A percentile compares a stretch with the other conserved stretches of the same genome.
Conservation (phyloP, 2,797 vertebrate species). For the Eptatretus atami region DNA sequence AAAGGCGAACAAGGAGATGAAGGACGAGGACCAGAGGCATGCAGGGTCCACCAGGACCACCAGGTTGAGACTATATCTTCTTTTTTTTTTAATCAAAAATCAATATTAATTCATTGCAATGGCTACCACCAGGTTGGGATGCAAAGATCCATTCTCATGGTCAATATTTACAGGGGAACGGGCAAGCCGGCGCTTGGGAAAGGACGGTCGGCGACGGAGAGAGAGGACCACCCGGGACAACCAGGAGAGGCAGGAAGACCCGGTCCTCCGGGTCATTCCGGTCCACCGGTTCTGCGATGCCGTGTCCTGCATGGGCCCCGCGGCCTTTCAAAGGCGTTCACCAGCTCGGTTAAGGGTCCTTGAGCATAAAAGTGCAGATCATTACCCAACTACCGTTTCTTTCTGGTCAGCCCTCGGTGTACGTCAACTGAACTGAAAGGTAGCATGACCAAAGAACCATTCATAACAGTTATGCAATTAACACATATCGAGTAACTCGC, state of each 20-base stretch:
- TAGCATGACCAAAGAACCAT: too few relatives aligned
- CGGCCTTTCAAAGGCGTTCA: background rate
- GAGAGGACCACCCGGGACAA: conserved; percentile 33
- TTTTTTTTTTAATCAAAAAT: too few relatives aligned
- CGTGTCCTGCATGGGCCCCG: conserved; percentile 25
- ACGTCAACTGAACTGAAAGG: too few relatives aligned
- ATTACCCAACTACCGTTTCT: too few relatives aligned
- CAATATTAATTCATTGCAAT: too few relatives aligned
- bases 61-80: conserved; percentile 24
- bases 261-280: conserved; percentile 42
- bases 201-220: conserved; percentile 51
- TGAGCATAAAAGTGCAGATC: too few relatives aligned
- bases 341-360: background rate
- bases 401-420: too few relatives aligned
- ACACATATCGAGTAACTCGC: too few relatives aligned
- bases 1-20: conserved; percentile 49
- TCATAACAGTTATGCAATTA: too few relatives aligned
- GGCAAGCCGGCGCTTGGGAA: conserved; percentile 63
- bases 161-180: conserved; percentile 31
- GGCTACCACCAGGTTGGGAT: too few relatives aligned
- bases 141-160: too few relatives aligned
- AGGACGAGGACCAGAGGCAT: conserved; percentile 49
- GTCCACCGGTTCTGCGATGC: conserved; percentile 70
- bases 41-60: conserved; percentile 43
- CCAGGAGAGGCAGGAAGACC: conserved; percentile 48